Conservation (phyloP, 2,888 invertebrate species). For the Teinopalpus imperialis region DNA sequence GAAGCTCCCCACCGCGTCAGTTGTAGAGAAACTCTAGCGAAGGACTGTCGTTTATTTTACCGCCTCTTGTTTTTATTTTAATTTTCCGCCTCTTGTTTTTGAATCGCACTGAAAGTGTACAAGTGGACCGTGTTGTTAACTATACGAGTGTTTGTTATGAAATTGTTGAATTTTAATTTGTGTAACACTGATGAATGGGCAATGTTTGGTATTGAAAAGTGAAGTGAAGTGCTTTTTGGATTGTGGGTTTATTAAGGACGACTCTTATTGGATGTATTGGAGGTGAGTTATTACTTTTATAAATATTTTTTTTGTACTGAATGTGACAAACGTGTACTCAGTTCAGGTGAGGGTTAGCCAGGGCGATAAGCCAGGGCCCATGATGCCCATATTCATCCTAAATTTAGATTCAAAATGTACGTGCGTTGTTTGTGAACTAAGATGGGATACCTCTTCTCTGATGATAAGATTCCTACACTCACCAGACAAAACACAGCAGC, state of each 20-base stretch:
- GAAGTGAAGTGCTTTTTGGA: conserved; percentile 30
- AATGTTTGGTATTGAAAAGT: conserved; percentile 24
- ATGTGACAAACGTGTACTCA: not conserved
- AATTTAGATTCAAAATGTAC: no score
- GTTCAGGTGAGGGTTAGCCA: no score
- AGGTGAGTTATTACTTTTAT: conserved; percentile 39
- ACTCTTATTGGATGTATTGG: conserved; percentile 40
- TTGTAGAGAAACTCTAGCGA: conserved; percentile 38
- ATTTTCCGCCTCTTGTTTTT: not conserved
- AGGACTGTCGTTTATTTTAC: conserved; percentile 30
- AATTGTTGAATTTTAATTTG: conserved; percentile 2
- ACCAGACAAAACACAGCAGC: no score
- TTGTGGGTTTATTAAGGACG: conserved; percentile 29
- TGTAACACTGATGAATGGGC: conserved; percentile 24
- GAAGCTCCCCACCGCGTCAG: conserved; percentile 48
- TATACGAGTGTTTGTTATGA: conserved; percentile 14
- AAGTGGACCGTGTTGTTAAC: conserved; percentile 11
- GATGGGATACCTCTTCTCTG: no score
- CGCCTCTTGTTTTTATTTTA: conserved; percentile 12
- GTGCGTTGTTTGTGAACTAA: no score
- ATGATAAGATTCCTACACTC: no score
- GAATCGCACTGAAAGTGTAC: conserved; percentile 1
- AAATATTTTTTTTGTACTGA: not conserved
- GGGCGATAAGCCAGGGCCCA: no score
- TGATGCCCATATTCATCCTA: no score